Base-by-base conservation (phyloP, 2,888 invertebrate species). In the Plagiodera versicolora region DNA sequence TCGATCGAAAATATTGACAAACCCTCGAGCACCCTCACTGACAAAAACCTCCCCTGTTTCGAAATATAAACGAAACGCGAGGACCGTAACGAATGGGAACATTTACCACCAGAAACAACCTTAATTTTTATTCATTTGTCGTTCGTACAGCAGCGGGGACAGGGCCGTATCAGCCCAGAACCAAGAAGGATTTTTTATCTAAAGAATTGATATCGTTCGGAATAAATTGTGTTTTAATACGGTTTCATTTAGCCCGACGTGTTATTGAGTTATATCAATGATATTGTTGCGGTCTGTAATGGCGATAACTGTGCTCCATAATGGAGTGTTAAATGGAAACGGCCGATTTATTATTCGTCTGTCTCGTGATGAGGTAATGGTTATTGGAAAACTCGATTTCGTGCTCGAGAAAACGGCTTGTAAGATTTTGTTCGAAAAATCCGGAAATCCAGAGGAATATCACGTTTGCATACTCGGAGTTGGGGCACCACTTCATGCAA, bases 71-170 rank as follows among this genome's bases (percentile, higher is more conserved):
- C 74, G 72, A 74, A 67, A 66, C 70, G 69, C 66, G 74, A 71
- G 71, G 68, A 64, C 69, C 74, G 72, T 71, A 71, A 73, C 75
- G 71, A 74, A 74, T 72, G 69, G 72, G 71, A 72, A 73, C 74
- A 73, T 74, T 75, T 75, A 73, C 74, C 72, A 67, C 70, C 71
- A 68, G 73, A 73, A 76, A 75, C 73, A 72, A 72, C 72, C 74
- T 74, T 74, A 76, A 76, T 75, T 75, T 75, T 75, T 75, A 76
- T 77, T 75, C 75, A 68, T 53, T 56, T 58, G 60, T 63, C 70
- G 74, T 73, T 62, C 67, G 47, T 63, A 57, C 56, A 63, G 63
- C 63, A 63, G 67, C 69, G 64, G 59, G 60, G 50, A 24, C 24
- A 24, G 24, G 24, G 24, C 24, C 24, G 24, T 24, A 3, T 24